Evolutionary conservation across 2,888 invertebrate species (phyloP).

Genomic region (Megamerina dolium): DNA sequence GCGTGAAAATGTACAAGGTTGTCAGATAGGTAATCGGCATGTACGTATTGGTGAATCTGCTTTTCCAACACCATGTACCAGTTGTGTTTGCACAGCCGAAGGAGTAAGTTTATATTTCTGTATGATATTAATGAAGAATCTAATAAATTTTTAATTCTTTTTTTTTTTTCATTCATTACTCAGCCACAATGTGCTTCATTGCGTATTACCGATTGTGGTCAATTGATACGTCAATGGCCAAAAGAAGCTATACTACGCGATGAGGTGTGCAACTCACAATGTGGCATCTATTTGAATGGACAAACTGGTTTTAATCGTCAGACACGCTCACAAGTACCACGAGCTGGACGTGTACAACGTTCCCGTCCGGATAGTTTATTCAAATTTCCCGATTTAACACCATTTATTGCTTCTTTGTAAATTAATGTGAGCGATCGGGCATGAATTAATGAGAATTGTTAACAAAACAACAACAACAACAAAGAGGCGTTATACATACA

Average conservation of each 20-base stretch:
- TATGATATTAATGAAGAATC: neutral
- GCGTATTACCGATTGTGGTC: conserved; percentile 79
- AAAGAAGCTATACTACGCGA: conserved; percentile 75
- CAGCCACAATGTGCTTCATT: conserved; percentile 86
- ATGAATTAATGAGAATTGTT: no score
- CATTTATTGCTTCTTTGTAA: conserved; percentile 46
- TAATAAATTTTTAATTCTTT: neutral
- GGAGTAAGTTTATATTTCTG: conserved; percentile 59
- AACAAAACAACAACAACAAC: no score
- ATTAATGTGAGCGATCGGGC: no score
- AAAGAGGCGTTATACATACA: no score
- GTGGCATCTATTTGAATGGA: conserved; percentile 63
- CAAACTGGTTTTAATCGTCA: conserved; percentile 41
- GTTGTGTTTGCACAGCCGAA: conserved; percentile 78
- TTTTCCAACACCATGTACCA: conserved; percentile 85
- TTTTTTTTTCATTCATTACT: neutral
- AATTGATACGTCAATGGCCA: conserved; percentile 75
- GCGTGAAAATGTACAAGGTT: conserved; percentile 76
- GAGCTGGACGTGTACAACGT: conserved; percentile 42
- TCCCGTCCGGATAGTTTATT: conserved; percentile 52
- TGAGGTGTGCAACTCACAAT: conserved; percentile 86
- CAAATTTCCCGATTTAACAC: conserved; percentile 72
- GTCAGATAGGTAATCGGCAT: conserved; percentile 72
- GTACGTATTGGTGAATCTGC: conserved; percentile 76
- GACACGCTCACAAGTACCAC: conserved; percentile 35